Percentiles rank a stretch among this genome's conserved stretches.
These are phyloP conservation scores for Liasis olivaceus DNA, from an alignment of 2,797 vertebrate genomes.

Conservation along the genomic window DNA sequence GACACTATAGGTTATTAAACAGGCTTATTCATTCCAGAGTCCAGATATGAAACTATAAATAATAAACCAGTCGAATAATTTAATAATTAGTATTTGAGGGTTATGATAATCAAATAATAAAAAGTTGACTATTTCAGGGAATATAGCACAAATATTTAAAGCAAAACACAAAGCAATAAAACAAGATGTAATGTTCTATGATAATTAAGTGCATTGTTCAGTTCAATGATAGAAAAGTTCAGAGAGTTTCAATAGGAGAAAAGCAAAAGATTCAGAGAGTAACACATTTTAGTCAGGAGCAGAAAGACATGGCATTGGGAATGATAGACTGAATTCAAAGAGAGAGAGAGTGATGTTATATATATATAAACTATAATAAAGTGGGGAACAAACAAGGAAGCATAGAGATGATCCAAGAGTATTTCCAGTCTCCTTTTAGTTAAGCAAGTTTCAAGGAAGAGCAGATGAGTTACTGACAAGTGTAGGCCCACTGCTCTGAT, in stretches of 20 bases:
- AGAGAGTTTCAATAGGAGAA: not conserved
- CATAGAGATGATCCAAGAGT: too few relatives aligned
- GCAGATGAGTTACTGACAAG: too few relatives aligned
- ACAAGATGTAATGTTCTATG: not conserved
- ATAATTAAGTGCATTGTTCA: not conserved
- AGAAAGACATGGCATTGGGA: not conserved
- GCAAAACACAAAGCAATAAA: not conserved
- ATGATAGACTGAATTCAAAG: not conserved
- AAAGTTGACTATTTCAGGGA: not conserved
- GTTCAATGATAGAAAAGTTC: not conserved
- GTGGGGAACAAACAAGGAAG: too few relatives aligned
- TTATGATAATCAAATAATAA: not conserved
- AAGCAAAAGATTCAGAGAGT: not conserved
- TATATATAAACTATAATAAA: too few relatives aligned
- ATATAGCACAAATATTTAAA: not conserved
- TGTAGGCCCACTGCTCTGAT: too few relatives aligned
- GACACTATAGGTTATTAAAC: not conserved
- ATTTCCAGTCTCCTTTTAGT: too few relatives aligned
- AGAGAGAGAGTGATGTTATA: not conserved
- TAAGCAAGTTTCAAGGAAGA: too few relatives aligned
- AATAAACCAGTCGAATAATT: not conserved
- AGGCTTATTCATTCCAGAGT: not conserved
- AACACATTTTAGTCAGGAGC: not conserved
- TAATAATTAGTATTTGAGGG: not conserved
- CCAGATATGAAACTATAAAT: not conserved